Base-by-base conservation (phyloP, 2,113 vertebrate genomes). In the Cynopterus brachyotis region DNA sequence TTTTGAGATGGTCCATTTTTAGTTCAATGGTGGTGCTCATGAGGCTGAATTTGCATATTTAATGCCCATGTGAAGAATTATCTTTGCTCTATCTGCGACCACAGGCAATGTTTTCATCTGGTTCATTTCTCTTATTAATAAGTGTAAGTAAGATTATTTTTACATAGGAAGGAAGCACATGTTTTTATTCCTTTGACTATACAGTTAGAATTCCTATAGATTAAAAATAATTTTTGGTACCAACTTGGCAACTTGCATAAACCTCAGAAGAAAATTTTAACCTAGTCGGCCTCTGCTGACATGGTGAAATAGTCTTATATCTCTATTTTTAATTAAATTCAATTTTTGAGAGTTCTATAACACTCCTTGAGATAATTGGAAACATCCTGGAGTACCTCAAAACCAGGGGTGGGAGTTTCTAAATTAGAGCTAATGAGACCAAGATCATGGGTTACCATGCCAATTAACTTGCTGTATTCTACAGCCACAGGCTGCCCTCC, bases 181-280 rank as follows among this genome's bases (percentile, higher is more conserved):
- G 11, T 50, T 82, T 97, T 89, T 42, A 92, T 79, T 69, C 37
- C 20, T 89, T 79, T 91, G n/a, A 93, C 60, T 45, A 50, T 22
- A 17, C 10, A 24, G 28, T 76, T 64, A 91, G 30, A 89, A 82
- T 96, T 66, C 19, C 60, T 64, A 45, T 59, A 93, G 42, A 57
- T 67, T 69, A 89, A 47, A 66, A 90, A 28, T 26, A 86, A 40
- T 64, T 60, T 81, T 79, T 30, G n/a, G 67, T 64, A 73, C 57
- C 37, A 96, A 70, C 32, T 86, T 79, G 62, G 57, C 57, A 97
- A 94, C 62, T 89, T 96, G 75, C 90, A 47, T 40, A 64, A 93
- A 24, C 53, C 57, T 45, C 26, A 17, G 42, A 69, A 88, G 20
- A 87, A 50, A 87, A 53, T 53, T 76, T 50, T 72, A 79, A 82